Evolutionary conservation across 2,113 vertebrate species (phyloP).

Genomic region (Aegypius monachus): DNA sequence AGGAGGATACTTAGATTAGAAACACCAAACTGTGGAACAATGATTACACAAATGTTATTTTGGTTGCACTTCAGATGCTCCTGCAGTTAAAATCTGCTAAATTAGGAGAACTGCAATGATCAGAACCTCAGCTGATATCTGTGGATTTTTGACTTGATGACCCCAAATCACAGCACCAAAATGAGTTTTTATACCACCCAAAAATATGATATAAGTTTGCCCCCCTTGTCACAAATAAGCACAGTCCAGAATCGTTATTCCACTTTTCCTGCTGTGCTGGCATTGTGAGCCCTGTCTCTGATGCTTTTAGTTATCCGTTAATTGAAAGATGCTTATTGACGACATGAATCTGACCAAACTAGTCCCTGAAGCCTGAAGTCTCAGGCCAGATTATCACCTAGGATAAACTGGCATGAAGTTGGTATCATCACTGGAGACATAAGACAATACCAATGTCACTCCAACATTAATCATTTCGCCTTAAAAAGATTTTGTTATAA

Average conservation of each 20-base stretch:
- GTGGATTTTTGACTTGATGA: background rate
- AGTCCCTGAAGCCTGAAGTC: background rate
- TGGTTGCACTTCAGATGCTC: conserved; percentile 43
- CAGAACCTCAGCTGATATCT: background rate
- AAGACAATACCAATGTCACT: background rate
- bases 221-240: background rate
- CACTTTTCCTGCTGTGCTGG: background rate
- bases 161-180: background rate
- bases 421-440: background rate
- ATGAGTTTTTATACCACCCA: background rate
- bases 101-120: background rate
- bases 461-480: background rate
- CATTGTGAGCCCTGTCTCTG: background rate
- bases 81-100: conserved; percentile 21
- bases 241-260: background rate
- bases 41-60: conserved; percentile 58
- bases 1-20: conserved; percentile 65
- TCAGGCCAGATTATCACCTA: background rate
- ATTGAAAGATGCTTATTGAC: background rate
- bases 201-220: background rate
- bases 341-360: background rate
- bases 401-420: background rate
- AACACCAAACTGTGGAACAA: conserved; percentile 54
- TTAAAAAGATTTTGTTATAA: background rate
- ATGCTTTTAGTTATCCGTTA: background rate